Evolutionary conservation across 2,888 invertebrate genomes (phyloP).

Genomic region (Anthophora plumipes): DNA sequence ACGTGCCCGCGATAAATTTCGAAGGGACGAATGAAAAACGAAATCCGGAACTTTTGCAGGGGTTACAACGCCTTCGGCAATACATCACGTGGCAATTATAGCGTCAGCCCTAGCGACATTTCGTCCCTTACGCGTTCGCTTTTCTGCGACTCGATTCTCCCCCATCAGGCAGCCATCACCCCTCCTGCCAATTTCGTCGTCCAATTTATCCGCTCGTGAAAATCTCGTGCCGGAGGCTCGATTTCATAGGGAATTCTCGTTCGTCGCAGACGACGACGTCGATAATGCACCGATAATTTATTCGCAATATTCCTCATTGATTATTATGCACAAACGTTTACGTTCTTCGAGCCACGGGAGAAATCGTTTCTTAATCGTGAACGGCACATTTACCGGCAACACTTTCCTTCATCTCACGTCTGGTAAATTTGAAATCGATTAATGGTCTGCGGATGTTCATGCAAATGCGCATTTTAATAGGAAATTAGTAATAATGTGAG

Average conservation of each 20-base stretch:
- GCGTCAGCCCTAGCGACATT: constrained; percentile 63
- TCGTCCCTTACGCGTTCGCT: constrained; percentile 56
- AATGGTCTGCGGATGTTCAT: too few relatives aligned
- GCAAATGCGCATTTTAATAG: too few relatives aligned
- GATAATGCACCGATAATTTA: constrained; percentile 38
- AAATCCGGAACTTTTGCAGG: constrained; percentile 30
- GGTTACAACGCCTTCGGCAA: constrained; percentile 50
- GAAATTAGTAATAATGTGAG: too few relatives aligned
- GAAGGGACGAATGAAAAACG: constrained; percentile 11
- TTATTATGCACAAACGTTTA: constrained; percentile 14
- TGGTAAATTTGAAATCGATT: neutral
- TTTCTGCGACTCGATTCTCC: constrained; percentile 59
- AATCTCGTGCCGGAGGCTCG: constrained; percentile 64
- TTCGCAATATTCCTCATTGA: constrained; percentile 34
- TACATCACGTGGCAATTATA: constrained; percentile 76
- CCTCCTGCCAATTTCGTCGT: constrained; percentile 73
- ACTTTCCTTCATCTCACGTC: neutral
- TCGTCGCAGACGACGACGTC: constrained; percentile 32
- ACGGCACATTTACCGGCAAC: neutral
- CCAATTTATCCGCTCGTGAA: constrained; percentile 75
- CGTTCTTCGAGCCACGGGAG: neutral
- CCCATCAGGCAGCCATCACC: constrained; percentile 51
- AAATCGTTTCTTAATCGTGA: neutral
- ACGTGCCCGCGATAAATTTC: neutral
- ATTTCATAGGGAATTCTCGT: constrained; percentile 58